Evolutionary conservation across 2,113 vertebrate genomes (phyloP).

Genomic region (Rhinogobius similis): DNA sequence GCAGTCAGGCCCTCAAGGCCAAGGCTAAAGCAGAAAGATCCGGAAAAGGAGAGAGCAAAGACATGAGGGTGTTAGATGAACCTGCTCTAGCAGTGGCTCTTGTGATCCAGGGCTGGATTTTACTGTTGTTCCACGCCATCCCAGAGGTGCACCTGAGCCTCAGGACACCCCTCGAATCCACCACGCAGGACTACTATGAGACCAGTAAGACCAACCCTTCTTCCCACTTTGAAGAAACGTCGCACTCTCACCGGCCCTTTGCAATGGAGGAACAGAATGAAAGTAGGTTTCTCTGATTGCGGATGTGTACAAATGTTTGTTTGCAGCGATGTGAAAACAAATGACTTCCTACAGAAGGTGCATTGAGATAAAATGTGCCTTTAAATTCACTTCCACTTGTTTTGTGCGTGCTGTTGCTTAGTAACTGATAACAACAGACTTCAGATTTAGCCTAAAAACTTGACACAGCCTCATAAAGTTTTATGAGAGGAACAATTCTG

Average conservation of each 20-base stretch:
- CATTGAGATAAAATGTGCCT: no score
- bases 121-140: constrained; percentile 91
- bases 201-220: constrained; percentile 82
- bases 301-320: not conserved
- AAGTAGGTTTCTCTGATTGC: constrained; percentile 77
- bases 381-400: constrained; percentile 17
- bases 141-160: constrained; percentile 91
- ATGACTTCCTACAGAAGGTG: no score
- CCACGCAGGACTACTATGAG: constrained; percentile 90
- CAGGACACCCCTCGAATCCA: constrained; percentile 79
- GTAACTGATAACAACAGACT: constrained; percentile 36
- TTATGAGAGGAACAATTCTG: no score
- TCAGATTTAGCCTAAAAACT: not conserved
- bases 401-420: constrained; percentile 30
- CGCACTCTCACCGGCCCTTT: constrained; percentile 84
- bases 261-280: constrained; percentile 92
- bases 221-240: constrained; percentile 86
- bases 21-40: constrained; percentile 49
- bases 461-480: no score
- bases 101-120: constrained; percentile 92
- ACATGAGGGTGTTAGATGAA: constrained; percentile 85
- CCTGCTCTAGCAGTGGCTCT: constrained; percentile 91
- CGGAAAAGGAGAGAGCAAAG: constrained; percentile 80
- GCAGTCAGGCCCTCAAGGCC: constrained; percentile 74
- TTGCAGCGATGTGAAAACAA: not conserved